These are phyloP conservation scores for Pteropus rufus DNA, from an alignment of 2,797 vertebrate genomes.

Conservation along the genomic window DNA sequence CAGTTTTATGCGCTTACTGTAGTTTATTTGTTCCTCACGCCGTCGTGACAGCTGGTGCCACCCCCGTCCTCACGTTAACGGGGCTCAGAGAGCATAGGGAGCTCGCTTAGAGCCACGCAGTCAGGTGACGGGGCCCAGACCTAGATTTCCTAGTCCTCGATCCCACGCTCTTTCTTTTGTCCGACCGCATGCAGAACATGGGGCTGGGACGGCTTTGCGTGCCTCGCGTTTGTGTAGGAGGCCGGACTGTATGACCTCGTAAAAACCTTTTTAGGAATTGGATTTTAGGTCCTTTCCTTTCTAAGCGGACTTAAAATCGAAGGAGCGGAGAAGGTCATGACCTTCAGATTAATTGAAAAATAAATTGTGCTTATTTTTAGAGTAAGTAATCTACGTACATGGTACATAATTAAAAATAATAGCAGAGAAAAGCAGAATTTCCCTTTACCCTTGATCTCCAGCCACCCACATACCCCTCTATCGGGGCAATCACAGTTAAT, in stretches of 20 bases:
- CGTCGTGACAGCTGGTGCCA: background rate
- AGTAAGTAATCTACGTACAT: background rate
- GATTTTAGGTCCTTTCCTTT: background rate
- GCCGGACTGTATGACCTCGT: background rate
- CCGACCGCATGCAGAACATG: background rate
- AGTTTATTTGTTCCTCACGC: background rate
- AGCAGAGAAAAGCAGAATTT: background rate
- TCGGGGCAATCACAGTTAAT: background rate
- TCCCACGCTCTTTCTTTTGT: background rate
- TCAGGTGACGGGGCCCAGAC: background rate
- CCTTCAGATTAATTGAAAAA: slow-evolving; percentile 46
- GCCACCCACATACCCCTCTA: background rate
- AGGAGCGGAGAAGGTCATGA: background rate
- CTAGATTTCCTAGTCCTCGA: background rate
- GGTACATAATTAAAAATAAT: slow-evolving; percentile 6
- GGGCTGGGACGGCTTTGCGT: background rate
- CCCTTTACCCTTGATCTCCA: background rate
- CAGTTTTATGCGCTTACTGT: background rate
- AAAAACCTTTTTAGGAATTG: background rate
- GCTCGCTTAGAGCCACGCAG: background rate
- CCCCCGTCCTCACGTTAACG: background rate
- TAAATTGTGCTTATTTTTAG: slow-evolving; percentile 7
- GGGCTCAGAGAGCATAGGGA: background rate
- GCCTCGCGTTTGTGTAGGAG: background rate
- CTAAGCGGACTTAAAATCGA: background rate